Evolutionary conservation across 2,113 vertebrate genomes (phyloP).

Genomic region (Cryptoleucopteryx plumbea): DNA sequence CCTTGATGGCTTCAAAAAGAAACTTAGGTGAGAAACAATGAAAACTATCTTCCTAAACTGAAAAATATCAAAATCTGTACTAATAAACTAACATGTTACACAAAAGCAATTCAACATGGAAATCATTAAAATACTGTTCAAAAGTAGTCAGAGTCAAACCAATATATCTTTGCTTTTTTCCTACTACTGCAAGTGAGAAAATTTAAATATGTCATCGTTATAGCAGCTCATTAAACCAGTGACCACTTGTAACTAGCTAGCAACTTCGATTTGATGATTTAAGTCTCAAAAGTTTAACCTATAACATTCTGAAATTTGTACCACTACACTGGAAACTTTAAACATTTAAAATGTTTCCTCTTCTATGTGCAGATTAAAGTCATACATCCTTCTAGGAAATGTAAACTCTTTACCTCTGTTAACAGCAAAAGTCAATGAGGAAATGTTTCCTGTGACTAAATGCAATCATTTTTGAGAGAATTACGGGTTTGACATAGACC

Average conservation of each 20-base stretch:
- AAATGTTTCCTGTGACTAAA: conserved; percentile 54
- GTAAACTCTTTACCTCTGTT: conserved; percentile 22
- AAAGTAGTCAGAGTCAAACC: background rate
- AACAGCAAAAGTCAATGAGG: conserved; percentile 35
- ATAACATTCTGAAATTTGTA: background rate
- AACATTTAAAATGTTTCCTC: background rate
- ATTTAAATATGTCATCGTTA: background rate
- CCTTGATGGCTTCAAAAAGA: background rate
- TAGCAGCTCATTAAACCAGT: background rate
- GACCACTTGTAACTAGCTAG: background rate
- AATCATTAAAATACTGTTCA: background rate
- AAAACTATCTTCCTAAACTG: background rate
- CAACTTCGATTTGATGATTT: background rate
- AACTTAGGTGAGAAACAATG: background rate
- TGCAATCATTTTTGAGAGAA: conserved; percentile 49
- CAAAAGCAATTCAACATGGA: background rate
- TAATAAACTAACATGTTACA: background rate
- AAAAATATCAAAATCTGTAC: background rate
- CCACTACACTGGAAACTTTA: background rate
- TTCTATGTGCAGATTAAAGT: background rate
- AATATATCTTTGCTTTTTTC: background rate
- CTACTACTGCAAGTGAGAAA: background rate
- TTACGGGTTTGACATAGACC: conserved; percentile 47
- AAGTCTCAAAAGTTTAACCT: background rate
- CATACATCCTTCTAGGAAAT: conserved; percentile 6